Evolutionary conservation across 2,113 vertebrate genomes (phyloP).

Genomic region (Phodopus roborovskii): DNA sequence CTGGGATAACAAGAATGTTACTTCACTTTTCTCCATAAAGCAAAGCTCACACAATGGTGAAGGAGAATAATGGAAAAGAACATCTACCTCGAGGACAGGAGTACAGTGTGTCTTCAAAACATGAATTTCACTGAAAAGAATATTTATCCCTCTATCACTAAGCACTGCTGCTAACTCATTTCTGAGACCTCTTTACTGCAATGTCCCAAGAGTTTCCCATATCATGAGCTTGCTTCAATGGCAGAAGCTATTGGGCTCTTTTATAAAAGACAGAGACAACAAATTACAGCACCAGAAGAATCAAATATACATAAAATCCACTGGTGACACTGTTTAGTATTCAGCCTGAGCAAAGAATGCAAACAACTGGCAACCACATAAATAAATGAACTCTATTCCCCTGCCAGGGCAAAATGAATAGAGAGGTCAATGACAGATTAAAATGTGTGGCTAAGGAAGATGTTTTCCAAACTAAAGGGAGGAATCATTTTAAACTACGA

Average conservation of each 20-base stretch:
- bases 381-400: constrained; percentile 30
- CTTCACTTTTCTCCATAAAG: neutral
- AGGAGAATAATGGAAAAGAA: neutral
- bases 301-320: neutral
- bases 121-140: constrained; percentile 13
- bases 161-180: neutral
- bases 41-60: neutral
- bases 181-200: neutral
- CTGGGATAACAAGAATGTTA: neutral
- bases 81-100: neutral
- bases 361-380: neutral
- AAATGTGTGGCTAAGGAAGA: neutral
- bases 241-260: neutral
- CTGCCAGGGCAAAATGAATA: neutral
- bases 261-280: constrained; percentile 13
- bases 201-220: neutral
- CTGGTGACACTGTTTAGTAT: neutral
- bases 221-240: neutral
- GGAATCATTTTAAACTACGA: neutral
- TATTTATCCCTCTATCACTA: neutral
- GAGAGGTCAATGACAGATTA: neutral
- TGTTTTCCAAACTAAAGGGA: neutral
- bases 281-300: neutral
- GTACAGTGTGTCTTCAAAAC: neutral
- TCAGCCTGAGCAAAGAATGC: constrained; percentile 30